A percentile compares a stretch with the other conserved stretches of the same genome.
Conservation (phyloP, 2,113 vertebrate genomes). For the Apodemus sylvaticus region DNA sequence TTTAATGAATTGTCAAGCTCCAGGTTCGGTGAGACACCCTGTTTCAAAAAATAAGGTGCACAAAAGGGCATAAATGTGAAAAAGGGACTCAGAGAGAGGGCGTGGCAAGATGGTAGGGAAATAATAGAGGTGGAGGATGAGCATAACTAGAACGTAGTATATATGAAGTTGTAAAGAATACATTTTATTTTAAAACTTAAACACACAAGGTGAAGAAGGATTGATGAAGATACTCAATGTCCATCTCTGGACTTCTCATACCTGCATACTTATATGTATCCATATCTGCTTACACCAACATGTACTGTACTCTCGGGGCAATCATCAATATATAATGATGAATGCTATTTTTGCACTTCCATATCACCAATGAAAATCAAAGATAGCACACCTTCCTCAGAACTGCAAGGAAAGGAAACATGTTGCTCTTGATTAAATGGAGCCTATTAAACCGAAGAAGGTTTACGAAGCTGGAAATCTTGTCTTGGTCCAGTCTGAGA, state of each 20-base stretch:
- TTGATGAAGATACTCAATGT: not conserved
- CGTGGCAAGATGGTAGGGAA: not conserved
- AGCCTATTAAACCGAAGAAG: conserved; percentile 8
- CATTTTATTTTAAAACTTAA: not conserved
- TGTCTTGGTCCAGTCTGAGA: conserved; percentile 25
- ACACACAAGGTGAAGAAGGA: not conserved
- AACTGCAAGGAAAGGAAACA: not conserved
- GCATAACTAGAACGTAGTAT: not conserved
- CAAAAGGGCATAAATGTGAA: not conserved
- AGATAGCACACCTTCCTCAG: not conserved
- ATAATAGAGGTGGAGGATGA: not conserved
- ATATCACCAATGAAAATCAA: conserved; percentile 28
- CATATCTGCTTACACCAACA: not conserved
- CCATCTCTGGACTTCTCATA: not conserved
- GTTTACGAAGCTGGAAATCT: not conserved
- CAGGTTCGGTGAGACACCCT: not conserved
- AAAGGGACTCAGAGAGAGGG: not conserved
- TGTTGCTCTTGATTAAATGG: conserved; percentile 32
- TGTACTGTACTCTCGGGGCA: not conserved
- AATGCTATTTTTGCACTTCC: conserved; percentile 22
- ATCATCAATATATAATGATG: not conserved
- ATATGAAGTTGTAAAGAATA: not conserved
- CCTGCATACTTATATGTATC: not conserved
- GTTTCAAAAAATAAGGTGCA: not conserved
- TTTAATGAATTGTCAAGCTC: not conserved